These are phyloP conservation scores for Atractosteus spatula DNA, from an alignment of 2,113 vertebrate genomes.

Conservation along the genomic window DNA sequence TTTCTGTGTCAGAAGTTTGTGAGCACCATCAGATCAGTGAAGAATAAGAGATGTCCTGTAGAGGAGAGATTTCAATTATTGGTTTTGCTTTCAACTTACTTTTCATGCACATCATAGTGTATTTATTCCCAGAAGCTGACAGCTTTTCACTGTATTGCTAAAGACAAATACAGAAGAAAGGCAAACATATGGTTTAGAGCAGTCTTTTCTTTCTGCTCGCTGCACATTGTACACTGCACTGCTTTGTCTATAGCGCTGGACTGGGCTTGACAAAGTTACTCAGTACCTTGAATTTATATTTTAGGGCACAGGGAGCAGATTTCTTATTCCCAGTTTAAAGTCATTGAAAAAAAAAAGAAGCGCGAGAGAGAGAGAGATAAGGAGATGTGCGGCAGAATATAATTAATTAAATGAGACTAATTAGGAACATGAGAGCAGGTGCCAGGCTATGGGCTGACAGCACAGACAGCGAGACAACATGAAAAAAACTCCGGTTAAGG, in stretches of 20 bases:
- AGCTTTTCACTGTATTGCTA: not conserved
- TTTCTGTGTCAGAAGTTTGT: no score
- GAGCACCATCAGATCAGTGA: no score
- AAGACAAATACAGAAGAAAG: not conserved
- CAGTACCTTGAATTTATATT: not conserved
- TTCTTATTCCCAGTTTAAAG: slow-evolving; percentile 29
- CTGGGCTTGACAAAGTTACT: slow-evolving; percentile 14
- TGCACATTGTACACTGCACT: slow-evolving; percentile 5
- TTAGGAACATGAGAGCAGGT: slow-evolving; percentile 89
- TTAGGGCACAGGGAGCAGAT: slow-evolving; percentile 1
- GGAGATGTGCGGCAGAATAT: slow-evolving; percentile 74
- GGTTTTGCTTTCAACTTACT: no score
- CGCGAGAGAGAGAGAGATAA: slow-evolving; percentile 55
- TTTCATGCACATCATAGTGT: no score
- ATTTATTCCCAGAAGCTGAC: no score
- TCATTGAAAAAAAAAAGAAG: slow-evolving; percentile 44
- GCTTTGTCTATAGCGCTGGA: not conserved
- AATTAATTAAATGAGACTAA: slow-evolving; percentile 90
- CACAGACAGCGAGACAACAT: slow-evolving; percentile 74
- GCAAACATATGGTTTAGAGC: slow-evolving; percentile 15
- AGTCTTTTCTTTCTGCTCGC: slow-evolving; percentile 7
- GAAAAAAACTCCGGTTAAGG: slow-evolving; percentile 64
- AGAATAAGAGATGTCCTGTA: no score
- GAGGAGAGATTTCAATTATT: no score
- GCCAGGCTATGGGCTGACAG: slow-evolving; percentile 81